Base-by-base conservation (phyloP, 2,888 invertebrate genomes). In the Pyrgus malvae region DNA sequence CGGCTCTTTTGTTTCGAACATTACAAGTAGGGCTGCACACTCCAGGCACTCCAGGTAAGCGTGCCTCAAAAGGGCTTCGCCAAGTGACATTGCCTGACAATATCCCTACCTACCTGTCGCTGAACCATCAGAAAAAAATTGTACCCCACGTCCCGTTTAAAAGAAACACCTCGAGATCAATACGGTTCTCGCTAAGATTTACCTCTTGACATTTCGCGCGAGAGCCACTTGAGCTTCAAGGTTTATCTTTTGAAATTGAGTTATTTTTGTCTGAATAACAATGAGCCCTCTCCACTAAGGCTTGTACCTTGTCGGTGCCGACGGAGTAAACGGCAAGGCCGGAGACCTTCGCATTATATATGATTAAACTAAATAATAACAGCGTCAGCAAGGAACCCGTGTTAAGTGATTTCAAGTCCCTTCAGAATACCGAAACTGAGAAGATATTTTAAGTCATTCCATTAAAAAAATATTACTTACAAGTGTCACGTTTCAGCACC, bases 201-300 rank as follows among this genome's bases (percentile, higher is more conserved):
- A 53, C 19, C 45, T 38, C 45, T 53, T 53, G 53, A 53, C 53
- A 53, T 53, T 53, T 53, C 37, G 45, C 45, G 38, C 44, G 45
- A 53, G 53, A 37, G 53, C 21, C 27, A 31, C 53, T 53, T 53
- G 53, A 45, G 45, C 38, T 45, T 53, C 53, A 53, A 53, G 53
- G 53, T 53, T 53, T 53, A 53, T 53, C 53, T 53, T 53, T 53
- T 53, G 53, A 53, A 53, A 53, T 53, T 53, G 53, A 53, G 53
- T 53, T 53, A 53, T 53, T 53, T 53, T 53, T 53, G 53, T 53
- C 51, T 51, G 51, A 51, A 45, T 53, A 53, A 53, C 53, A 53
- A 53, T 53, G 45, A 53, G 53, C 44, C 45, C 45, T 45, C 53
- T 53, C 29, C 37, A 51, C 44, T 44, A 37, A 38, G 17, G 53